Evolutionary conservation across 2,888 invertebrate species (phyloP), one percentile per base, ranked within the genome.

Genomic region (Agrotis ipsilon): DNA sequence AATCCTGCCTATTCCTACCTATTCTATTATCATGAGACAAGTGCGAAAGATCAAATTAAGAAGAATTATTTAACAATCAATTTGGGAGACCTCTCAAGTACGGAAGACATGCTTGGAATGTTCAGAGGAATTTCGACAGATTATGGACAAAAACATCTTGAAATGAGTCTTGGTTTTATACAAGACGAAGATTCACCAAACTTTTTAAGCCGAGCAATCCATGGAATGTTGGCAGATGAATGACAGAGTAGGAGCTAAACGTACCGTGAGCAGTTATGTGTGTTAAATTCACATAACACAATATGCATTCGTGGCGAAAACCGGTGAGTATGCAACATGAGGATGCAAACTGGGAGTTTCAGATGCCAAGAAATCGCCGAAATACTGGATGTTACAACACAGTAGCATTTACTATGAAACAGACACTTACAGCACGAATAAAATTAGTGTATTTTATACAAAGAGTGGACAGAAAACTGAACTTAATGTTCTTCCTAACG

Each of bases 301-400:
- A 24, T 43, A 60, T 24, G 43, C 51, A 64, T 64, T 32, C 52
- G 51, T 52, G 24, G 65, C 57, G 43, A 52, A 63, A 60, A 80
- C 51, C 59, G 46, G 46, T 57, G 43, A 68, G 63, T 49, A 69
- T 77, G 63, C 60, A 49, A 57, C 55, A 52, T 49, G 54, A 45
- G n/a, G n/a, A n/a, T n/a, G n/a, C n/a, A n/a, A 52, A 16, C 52
- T 3, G 27, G 21, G 27, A 59, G 61, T 27, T 51, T 43, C 45
- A 58, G 52, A 68, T 52, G 48, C 63, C 69, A 39, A 60, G 60
- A 64, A 60, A 51, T 76, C 57, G 24, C 43, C 14, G 19, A 21
- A 60, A 64, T 54, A 52, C 77, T 60, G 63, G 43, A 54, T 45
- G 48, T 18, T 51, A 24, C 21, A 75, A 60, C 49, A 49, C 39